Evolutionary conservation across 2,888 invertebrate species (phyloP), one percentile per base, ranked within the genome.

Genomic region (Alloplasta piceator): DNA sequence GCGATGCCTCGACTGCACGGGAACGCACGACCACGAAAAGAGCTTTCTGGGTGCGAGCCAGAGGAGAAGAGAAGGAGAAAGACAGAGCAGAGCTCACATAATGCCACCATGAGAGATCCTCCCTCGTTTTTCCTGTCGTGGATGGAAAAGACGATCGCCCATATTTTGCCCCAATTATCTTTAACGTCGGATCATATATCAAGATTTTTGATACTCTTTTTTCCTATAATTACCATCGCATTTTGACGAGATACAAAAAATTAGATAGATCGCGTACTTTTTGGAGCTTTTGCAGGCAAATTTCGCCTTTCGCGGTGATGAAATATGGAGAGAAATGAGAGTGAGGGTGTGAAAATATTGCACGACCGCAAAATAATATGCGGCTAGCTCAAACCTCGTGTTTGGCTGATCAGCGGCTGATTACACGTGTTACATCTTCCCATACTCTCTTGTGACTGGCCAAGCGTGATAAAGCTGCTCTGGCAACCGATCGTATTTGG

Each of bases 321-420:
- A 50, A 68, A 39, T 16, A 52, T 56, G 26, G 16, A 50, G 60
- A 38, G 61, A 10, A 50, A 36, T n/a, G 16, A 16, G 52, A 66
- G 6, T 14, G 39, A 0, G 36, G n/a, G 12, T 6, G 55, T 50
- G 63, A 14, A 48, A 16, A 52, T 56, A 50, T 36, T 58, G 84
- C 78, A 70, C 84, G 79, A 84, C 87, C 88, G 84, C 86, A 87
- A 89, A 90, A 89, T 90, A 90, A 90, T 89, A 89, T 88, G 89
- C 86, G 89, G 89, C 86, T 80, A 83, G 87, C 80, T 86, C 83
- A 87, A 88, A 86, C 87, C 89, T 85, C 86, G 86, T 89, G 88
- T 89, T 88, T 88, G 89, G 89, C 88, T 89, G 90, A 89, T 91
- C 90, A 88, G 91, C 84, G 91, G 91, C 90, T 91, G 91, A 91